Conservation (phyloP, 2,888 invertebrate species). For the Zeuzera pyrina region DNA sequence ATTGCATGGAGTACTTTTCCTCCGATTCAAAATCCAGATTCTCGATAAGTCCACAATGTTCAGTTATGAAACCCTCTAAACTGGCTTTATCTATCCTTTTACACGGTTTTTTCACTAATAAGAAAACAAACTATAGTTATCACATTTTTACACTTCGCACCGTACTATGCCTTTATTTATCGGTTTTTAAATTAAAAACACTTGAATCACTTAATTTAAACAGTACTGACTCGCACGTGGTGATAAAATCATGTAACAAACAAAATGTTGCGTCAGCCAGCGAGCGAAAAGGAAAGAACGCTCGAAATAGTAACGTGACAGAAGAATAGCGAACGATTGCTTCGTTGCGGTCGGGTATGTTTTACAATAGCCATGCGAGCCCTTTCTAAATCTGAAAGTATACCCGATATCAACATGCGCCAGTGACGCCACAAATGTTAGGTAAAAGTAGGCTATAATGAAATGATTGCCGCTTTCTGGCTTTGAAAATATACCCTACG, state of each 20-base stretch:
- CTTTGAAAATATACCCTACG: constrained; percentile 12
- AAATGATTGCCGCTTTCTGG: constrained; percentile 7
- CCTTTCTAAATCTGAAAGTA: constrained; percentile 4
- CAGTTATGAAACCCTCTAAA: constrained; percentile 9
- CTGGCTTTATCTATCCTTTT: constrained; percentile 9
- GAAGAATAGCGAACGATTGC: constrained; percentile 4
- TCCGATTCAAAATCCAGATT: constrained; percentile 9
- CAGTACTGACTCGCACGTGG: constrained; percentile 4
- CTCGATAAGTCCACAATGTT: constrained; percentile 11
- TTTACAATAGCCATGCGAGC: constrained; percentile 2
- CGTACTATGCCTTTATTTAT: constrained; percentile 7
- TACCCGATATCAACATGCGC: constrained; percentile 8
- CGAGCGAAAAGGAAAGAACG: constrained; percentile 3
- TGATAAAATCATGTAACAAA: constrained; percentile 5
- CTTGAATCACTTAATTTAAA: constrained; percentile 2
- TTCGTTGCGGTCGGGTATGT: constrained; percentile 6
- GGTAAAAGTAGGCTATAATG: constrained; percentile 8
- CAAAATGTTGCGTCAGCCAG: constrained; percentile 4
- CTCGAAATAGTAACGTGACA: constrained; percentile 4
- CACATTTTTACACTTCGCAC: constrained; percentile 9
- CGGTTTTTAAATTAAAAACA: constrained; percentile 5
- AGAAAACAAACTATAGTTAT: constrained; percentile 7
- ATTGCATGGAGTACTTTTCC: constrained; percentile 5
- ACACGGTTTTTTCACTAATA: constrained; percentile 6
- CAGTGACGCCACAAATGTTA: constrained; percentile 10